Base-by-base conservation (phyloP, 92 coral and sea anemone species). In the Blastomussa wellsi region DNA sequence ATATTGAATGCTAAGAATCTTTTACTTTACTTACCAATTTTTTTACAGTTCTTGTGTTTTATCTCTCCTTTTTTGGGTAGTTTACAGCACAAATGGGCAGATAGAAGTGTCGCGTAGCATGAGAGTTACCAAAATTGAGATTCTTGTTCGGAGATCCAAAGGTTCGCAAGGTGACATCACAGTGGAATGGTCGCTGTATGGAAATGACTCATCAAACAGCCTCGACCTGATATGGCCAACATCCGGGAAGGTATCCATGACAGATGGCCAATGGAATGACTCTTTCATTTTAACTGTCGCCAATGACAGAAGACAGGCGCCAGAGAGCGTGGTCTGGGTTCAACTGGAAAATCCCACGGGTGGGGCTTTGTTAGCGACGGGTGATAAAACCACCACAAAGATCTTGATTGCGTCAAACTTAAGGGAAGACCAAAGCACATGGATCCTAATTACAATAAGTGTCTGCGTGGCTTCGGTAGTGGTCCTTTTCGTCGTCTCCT, bases 251-350 rank as follows among this genome's bases (percentile, higher is more conserved):
- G 68, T 94, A 28, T 31, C 48, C 2, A 55, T 94, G 80, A 48
- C 59, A 28, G 95, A 93, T 67, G 90, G 97, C 62, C 94, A 95
- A 47, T 95, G 98, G 98, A 94, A 95, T 29, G 81, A 89, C 7
- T 85, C 97, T 1, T 65, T 94, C 11, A 26, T 76, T 24, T n/a
- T 95, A n/a, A 86, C 84, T 14, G 80, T 95, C 15, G 88, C 87
- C 22, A 77, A 79, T 59, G 87, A 81, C 72, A 86, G 87, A 17
- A 60, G 15, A 26, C 72, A 84, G 65, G 81, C 88, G 5, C 88
- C 76, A 0, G 89, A 91, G 74, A 69, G 84, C 39, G 76, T 78
- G 20, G 57, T 93, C 59, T 89, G 84, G 89, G 86, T 90, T 11
- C 88, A 72, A 52, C 86, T 90, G 24, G 87, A 79, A 28, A 74